Evolutionary conservation across 2,113 vertebrate genomes (phyloP).

Genomic region (Panthera uncia): DNA sequence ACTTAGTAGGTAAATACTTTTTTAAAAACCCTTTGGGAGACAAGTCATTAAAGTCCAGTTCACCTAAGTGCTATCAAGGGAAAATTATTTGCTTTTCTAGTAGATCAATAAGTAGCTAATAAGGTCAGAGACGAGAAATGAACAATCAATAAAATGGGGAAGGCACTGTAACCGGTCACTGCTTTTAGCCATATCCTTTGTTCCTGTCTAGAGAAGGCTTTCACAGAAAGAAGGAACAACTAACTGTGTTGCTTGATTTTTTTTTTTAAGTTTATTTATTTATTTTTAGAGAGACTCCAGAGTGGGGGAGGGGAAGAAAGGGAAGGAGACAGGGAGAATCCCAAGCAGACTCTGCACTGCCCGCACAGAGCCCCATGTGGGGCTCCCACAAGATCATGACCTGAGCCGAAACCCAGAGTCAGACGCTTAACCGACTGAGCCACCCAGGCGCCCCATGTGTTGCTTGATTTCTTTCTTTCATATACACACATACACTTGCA

Average conservation of each 20-base stretch:
- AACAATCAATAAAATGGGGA: slow-evolving; percentile 70
- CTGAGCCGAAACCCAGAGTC: too few relatives aligned
- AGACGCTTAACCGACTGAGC: too few relatives aligned
- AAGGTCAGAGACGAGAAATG: slow-evolving; percentile 76
- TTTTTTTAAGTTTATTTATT: too few relatives aligned
- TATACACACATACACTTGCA: not conserved
- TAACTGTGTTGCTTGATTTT: not conserved
- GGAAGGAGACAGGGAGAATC: too few relatives aligned
- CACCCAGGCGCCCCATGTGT: not conserved
- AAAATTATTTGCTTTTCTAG: slow-evolving; percentile 65
- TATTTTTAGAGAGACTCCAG: too few relatives aligned
- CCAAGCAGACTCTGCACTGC: too few relatives aligned
- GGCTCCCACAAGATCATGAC: too few relatives aligned
- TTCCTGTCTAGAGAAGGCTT: slow-evolving; percentile 57
- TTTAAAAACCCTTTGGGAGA: not conserved
- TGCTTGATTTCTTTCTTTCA: not conserved
- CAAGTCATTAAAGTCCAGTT: slow-evolving; percentile 17
- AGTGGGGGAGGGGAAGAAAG: too few relatives aligned
- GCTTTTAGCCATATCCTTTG: slow-evolving; percentile 48
- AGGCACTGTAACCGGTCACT: slow-evolving; percentile 50
- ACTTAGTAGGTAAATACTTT: not conserved
- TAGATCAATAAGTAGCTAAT: slow-evolving; percentile 58
- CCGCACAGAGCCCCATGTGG: too few relatives aligned
- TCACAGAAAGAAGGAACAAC: not conserved
- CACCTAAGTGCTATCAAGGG: slow-evolving; percentile 4